Conservation (phyloP, 2,113 vertebrate species). For the Gracilinanus agilis region DNA sequence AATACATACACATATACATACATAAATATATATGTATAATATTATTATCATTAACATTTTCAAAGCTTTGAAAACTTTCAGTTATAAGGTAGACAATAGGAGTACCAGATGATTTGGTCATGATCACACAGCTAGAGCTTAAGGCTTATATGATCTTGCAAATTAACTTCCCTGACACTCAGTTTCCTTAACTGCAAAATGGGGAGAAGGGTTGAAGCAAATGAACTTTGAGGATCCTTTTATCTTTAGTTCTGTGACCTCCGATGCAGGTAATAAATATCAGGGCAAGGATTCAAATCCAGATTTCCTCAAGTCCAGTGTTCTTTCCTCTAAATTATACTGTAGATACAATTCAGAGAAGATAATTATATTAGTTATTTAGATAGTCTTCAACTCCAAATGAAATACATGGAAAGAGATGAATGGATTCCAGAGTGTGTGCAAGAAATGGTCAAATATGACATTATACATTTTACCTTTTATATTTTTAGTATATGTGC, state of each 20-base stretch:
- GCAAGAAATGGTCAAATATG: neutral
- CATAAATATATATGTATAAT: neutral
- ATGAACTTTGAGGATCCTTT: neutral
- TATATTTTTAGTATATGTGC: neutral
- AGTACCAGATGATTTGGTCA: neutral
- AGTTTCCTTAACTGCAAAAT: neutral
- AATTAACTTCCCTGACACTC: neutral
- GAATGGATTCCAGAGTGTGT: neutral
- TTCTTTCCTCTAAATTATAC: neutral
- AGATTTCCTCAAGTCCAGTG: neutral
- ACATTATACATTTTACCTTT: neutral
- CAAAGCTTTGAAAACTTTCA: neutral
- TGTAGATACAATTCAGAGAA: neutral
- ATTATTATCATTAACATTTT: neutral
- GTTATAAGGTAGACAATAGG: neutral
- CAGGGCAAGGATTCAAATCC: neutral
- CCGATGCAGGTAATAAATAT: neutral
- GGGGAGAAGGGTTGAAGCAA: neutral
- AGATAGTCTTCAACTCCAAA: constrained; percentile 18
- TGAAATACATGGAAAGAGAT: neutral
- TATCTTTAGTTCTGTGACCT: neutral
- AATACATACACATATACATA: neutral
- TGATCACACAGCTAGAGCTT: neutral
- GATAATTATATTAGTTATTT: neutral
- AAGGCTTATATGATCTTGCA: neutral